Base-by-base conservation (phyloP, 1,140 invertebrate species). In the Euwallacea fornicatus region DNA sequence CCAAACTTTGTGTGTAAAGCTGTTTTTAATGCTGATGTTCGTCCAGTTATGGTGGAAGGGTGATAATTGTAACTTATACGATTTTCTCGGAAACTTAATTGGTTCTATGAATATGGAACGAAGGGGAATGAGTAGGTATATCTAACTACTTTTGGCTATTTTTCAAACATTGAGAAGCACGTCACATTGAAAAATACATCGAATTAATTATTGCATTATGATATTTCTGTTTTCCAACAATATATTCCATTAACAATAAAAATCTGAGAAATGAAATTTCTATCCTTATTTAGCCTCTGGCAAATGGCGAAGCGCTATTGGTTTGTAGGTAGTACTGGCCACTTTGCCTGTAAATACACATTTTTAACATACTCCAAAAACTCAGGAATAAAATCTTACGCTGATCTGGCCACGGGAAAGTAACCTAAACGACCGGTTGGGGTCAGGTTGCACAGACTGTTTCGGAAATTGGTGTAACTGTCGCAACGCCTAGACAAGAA, bases 371-470 rank as follows among this genome's bases (percentile, higher is more conserved):
- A 56, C 8, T 60, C 33, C 58, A 63, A 47, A n/a, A 46, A 16
- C 42, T 74, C 69, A 16, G 9, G 4, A 53, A 4, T 33, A 4
- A 33, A 33, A 8, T 9, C 59, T 61, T 61, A 61, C 59, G 59
- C 7, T 74, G 55, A 63, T 71, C 62, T 75, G 53, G 85, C 83
- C 76, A 85, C 82, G 67, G 83, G 74, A 70, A 83, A 83, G 66
- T 83, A 84, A 3, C 87, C 87, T 86, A 89, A 86, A 59, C 82
- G 75, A 0, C 80, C 83, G 2, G 80, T 78, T 15, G 84, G 84
- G 46, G 83, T 80, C 11, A 79, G 76, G 16, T 16, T 46, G 74
- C 88, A 90, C 13, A 80, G 82, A 6, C 83, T 83, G 0, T 79
- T 81, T 67, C 83, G 83, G 47, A 84, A 85, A 56, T 86, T 82